Percentiles rank a stretch among this genome's conserved stretches.
These are phyloP conservation scores for Norana najaformis DNA, from an alignment of 2,888 invertebrate genomes.

Conservation along the genomic window DNA sequence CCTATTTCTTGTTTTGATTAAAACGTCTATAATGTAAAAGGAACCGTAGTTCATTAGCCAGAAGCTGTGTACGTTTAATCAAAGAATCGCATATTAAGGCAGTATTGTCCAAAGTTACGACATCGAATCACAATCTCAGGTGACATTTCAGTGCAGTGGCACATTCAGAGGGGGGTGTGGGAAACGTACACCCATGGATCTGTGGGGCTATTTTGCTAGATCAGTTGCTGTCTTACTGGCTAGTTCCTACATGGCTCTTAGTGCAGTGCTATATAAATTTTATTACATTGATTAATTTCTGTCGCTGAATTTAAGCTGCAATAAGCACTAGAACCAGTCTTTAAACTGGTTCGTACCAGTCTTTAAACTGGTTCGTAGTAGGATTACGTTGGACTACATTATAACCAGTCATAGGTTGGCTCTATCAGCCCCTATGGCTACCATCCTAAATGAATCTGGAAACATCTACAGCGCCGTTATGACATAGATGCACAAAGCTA, in stretches of 20 bases:
- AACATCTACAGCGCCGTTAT: too few relatives aligned
- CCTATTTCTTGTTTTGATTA: background rate
- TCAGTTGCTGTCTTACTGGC: background rate
- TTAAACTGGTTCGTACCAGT: too few relatives aligned
- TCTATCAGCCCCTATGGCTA: too few relatives aligned
- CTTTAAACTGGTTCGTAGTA: too few relatives aligned
- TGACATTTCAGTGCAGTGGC: background rate
- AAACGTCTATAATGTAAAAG: too few relatives aligned
- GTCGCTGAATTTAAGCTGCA: too few relatives aligned
- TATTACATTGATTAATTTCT: background rate
- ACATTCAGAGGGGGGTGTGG: background rate
- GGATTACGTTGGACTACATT: too few relatives aligned
- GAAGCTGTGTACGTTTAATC: slow-evolving; percentile 13
- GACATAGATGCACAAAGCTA: too few relatives aligned
- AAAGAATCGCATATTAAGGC: background rate
- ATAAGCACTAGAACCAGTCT: too few relatives aligned
- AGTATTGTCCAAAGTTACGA: background rate
- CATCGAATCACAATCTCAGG: too few relatives aligned
- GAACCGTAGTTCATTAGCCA: background rate
- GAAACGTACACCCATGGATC: background rate
- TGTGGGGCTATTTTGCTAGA: background rate
- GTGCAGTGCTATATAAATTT: background rate
- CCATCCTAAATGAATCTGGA: too few relatives aligned
- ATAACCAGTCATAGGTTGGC: too few relatives aligned
- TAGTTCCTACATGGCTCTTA: background rate